Conservation (phyloP, 2,797 vertebrate genomes). For the Falco rusticolus region DNA sequence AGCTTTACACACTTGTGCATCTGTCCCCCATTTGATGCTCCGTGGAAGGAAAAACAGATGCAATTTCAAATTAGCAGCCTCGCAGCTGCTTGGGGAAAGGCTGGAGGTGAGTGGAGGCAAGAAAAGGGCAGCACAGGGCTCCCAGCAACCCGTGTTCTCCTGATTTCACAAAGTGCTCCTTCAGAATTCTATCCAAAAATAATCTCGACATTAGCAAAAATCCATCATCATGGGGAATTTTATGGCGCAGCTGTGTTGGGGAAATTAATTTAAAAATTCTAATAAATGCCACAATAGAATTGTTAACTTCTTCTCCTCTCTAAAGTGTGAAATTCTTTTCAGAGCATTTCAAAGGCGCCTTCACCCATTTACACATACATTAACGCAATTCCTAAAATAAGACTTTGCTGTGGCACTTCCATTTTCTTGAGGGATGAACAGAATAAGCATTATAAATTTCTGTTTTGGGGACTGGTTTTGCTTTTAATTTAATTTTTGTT, state of each 20-base stretch:
- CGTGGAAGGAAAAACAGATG: background rate
- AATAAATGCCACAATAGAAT: conserved; percentile 43
- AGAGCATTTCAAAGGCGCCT: conserved; percentile 35
- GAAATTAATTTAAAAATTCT: conserved; percentile 52
- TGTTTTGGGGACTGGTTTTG: conserved; percentile 17
- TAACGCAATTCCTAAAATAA: conserved; percentile 47
- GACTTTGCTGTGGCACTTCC: conserved; percentile 37
- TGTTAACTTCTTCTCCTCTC: conserved; percentile 31
- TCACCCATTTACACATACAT: conserved; percentile 44
- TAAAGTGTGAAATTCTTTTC: conserved; percentile 45
- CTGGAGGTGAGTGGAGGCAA: background rate
- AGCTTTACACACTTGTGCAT: background rate
- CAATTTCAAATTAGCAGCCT: background rate
- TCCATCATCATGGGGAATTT: background rate
- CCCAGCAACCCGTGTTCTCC: fast-evolving
- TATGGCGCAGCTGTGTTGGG: conserved; percentile 16
- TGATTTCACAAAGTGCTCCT: background rate
- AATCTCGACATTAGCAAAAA: background rate
- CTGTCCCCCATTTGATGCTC: background rate
- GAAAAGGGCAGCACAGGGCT: background rate
- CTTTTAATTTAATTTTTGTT: conserved; percentile 55
- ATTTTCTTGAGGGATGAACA: conserved; percentile 59
- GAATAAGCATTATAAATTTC: conserved; percentile 24
- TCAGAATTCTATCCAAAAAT: background rate
- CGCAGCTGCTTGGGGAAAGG: background rate